Evolutionary conservation across 2,797 vertebrate species (phyloP).

Genomic region (Harpagifer antarcticus): DNA sequence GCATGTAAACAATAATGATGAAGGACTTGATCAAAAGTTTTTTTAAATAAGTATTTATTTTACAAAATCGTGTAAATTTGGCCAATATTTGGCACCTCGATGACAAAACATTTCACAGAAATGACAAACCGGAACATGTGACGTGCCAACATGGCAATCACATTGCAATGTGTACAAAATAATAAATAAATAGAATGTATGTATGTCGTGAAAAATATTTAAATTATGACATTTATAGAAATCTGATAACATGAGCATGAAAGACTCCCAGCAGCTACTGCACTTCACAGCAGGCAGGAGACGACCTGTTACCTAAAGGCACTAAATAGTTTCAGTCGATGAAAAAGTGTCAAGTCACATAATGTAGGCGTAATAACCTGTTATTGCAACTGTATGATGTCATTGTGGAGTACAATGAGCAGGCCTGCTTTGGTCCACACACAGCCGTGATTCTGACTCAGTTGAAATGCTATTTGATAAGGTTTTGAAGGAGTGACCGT

Average conservation of each 20-base stretch:
- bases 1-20: background rate
- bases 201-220: slow-evolving; percentile 41
- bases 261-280: slow-evolving; percentile 46
- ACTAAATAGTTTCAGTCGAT: slow-evolving; percentile 57
- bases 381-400: background rate
- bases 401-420: slow-evolving; percentile 26
- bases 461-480: slow-evolving; percentile 52
- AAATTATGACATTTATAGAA: slow-evolving; percentile 57
- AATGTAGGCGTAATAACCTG: background rate
- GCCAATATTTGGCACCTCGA: slow-evolving; percentile 87
- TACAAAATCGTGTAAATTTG: slow-evolving; percentile 59
- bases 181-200: slow-evolving; percentile 88
- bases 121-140: slow-evolving; percentile 81
- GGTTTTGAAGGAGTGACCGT: slow-evolving; percentile 4
- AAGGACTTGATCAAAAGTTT: slow-evolving; percentile 3
- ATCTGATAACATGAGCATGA: slow-evolving; percentile 14
- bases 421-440: slow-evolving; percentile 17
- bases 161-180: slow-evolving; percentile 83
- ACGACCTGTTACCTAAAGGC: slow-evolving; percentile 26
- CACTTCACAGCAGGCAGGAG: slow-evolving; percentile 32
- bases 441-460: slow-evolving; percentile 9
- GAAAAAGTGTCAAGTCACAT: slow-evolving; percentile 8
- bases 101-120: slow-evolving; percentile 92
- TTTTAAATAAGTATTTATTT: slow-evolving; percentile 82
- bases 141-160: slow-evolving; percentile 92